Evolutionary conservation across 2,797 vertebrate genomes (phyloP).

Genomic region (Tympanoctomys barrerae): DNA sequence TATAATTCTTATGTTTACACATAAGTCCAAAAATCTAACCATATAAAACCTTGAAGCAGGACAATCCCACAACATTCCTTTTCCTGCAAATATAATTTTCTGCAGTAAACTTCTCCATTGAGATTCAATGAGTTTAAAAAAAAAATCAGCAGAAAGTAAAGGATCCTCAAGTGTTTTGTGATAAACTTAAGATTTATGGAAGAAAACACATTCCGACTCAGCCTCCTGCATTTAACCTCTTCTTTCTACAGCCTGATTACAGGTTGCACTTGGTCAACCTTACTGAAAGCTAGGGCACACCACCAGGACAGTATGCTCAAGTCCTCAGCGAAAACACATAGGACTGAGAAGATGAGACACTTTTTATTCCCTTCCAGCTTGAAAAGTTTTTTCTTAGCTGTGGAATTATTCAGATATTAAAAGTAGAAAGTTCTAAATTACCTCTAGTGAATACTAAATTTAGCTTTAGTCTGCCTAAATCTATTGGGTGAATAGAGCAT

Average conservation of each 20-base stretch:
- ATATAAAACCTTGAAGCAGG: too few relatives aligned
- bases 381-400: constrained; percentile 27
- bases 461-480: constrained; percentile 50
- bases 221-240: neutral
- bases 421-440: constrained; percentile 10
- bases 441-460: constrained; percentile 41
- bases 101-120: neutral
- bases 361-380: neutral
- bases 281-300: neutral
- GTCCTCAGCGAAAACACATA: neutral
- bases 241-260: neutral
- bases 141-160: neutral
- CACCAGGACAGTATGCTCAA: neutral
- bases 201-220: neutral
- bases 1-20: too few relatives aligned
- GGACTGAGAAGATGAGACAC: neutral
- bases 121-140: neutral
- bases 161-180: neutral
- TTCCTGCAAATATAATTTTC: constrained; percentile 3
- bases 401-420: constrained; percentile 37
- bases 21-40: too few relatives aligned
- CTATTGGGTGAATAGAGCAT: constrained; percentile 31
- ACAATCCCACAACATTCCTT: too few relatives aligned
- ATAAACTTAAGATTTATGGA: constrained; percentile 2
- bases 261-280: neutral